Base-by-base conservation (phyloP, 2,797 vertebrate genomes). In the Meda fulgida region DNA sequence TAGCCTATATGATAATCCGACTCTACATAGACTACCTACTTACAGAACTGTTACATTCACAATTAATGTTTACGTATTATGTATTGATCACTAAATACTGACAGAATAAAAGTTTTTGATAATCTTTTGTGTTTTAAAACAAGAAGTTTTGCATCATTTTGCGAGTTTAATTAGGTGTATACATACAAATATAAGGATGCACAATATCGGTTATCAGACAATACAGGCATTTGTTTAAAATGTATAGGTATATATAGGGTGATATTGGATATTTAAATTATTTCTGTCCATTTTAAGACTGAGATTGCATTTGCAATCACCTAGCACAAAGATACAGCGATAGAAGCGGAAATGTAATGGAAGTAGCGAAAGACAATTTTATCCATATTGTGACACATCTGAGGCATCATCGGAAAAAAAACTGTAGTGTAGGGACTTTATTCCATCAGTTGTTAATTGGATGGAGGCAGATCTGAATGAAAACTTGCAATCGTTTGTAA, bases 21-120 rank as follows among this genome's bases (percentile, higher is more conserved):
- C 19, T 26, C 55, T 13, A 23, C 7, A 43, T 5, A n/a, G n/a
- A 66, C 43, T 48, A 21, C 58, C 16, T 31, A 31, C 5, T n/a
- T 80, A 36, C 63, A 80, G 29, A 80, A 80, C 21, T 34, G 29
- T 48, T 66, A 43, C 3, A 65, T 69, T 36, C 29, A 38, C 48
- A 51, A 3, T 80, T 14, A 29, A n/a, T n/a, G 3, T 65, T 46
- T 78, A 29, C n/a, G 63, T 65, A 19, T 6, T 43, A 31, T 31
- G 38, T 9, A 55, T 40, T 77, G 5, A 36, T 58, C 11, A 6
- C 3, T 55, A 40, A 14, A 38, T 77, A 60, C 23, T 31, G 1
- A 46, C 26, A 29, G 26, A 23, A 7, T 5, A 66, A 34, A 34
- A 5, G 9, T 75, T 73, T 19, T 31, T 46, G 9, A 31, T 51